Evolutionary conservation across 2,797 vertebrate genomes (phyloP).

Genomic region (Alcedo quadribrachys): DNA sequence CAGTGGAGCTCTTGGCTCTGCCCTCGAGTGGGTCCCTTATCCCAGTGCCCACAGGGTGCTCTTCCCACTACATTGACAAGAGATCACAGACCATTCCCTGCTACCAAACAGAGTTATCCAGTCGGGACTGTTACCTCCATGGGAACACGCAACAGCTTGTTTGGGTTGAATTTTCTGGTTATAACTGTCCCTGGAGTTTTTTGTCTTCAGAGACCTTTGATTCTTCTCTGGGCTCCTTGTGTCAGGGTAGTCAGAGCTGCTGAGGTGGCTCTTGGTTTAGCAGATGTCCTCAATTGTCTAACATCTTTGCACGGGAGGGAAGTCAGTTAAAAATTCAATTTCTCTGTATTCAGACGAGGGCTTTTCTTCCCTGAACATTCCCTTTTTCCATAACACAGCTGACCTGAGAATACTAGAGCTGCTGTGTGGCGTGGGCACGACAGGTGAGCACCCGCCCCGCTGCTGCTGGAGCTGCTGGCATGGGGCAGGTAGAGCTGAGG

Average conservation of each 20-base stretch:
- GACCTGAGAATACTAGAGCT: background rate
- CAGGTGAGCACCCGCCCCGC: rapidly evolving
- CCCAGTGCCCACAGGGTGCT: background rate
- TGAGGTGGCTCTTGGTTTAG: background rate
- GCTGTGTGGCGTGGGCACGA: background rate
- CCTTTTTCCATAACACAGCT: background rate
- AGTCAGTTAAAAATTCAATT: background rate
- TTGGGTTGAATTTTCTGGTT: background rate
- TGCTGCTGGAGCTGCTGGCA: background rate
- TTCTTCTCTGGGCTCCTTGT: background rate
- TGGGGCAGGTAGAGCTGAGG: slow-evolving; percentile 6
- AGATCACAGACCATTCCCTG: background rate
- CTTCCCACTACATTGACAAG: background rate
- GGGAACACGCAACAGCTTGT: background rate
- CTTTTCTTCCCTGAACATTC: background rate
- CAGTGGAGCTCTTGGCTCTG: background rate
- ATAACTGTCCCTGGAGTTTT: background rate
- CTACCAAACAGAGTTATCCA: background rate
- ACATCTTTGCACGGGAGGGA: background rate
- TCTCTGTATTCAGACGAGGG: background rate
- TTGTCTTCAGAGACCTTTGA: background rate
- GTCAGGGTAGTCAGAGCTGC: background rate
- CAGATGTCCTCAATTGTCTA: background rate
- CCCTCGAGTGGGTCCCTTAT: background rate
- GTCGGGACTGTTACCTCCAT: background rate